phyloP scores from a whole-genome alignment of 2,113 vertebrate genomes.

The Saccopteryx bilineata region DNA sequence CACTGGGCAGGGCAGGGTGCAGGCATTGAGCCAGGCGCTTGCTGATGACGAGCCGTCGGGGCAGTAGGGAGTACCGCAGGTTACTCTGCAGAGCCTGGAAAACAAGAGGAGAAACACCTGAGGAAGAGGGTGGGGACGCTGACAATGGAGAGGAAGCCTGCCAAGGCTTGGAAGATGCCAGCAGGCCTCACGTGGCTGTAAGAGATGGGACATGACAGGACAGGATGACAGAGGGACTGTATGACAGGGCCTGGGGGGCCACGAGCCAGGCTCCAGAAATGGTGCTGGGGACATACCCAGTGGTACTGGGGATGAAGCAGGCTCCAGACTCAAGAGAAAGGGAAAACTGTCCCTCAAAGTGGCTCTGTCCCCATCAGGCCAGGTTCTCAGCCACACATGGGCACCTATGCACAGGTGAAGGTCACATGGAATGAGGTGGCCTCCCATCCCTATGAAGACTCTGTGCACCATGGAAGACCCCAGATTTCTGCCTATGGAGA shows the following conservation, averaged over 20 bases:
- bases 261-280: rapidly evolving
- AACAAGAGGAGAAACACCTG: background rate
- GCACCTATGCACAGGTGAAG: background rate
- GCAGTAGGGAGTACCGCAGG: conserved; percentile 96
- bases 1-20: conserved; percentile 97
- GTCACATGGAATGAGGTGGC: rapidly evolving
- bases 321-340: background rate
- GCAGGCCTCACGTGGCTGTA: rapidly evolving
- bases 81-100: conserved; percentile 97
- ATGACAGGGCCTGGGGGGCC: rapidly evolving
- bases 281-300: background rate
- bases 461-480: rapidly evolving
- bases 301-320: too few species aligned
- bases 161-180: rapidly evolving
- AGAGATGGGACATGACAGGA: background rate
- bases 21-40: conserved; percentile 97
- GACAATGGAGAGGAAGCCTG: rapidly evolving
- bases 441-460: rapidly evolving
- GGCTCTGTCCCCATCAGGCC: background rate
- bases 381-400: rapidly evolving
- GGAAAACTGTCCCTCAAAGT: background rate
- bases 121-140: rapidly evolving
- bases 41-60: conserved; percentile 94
- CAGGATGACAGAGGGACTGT: background rate
- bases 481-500: background rate